These are phyloP conservation scores for Lerista edwardsae DNA, from an alignment of 2,797 vertebrate genomes.

Conservation along the genomic window DNA sequence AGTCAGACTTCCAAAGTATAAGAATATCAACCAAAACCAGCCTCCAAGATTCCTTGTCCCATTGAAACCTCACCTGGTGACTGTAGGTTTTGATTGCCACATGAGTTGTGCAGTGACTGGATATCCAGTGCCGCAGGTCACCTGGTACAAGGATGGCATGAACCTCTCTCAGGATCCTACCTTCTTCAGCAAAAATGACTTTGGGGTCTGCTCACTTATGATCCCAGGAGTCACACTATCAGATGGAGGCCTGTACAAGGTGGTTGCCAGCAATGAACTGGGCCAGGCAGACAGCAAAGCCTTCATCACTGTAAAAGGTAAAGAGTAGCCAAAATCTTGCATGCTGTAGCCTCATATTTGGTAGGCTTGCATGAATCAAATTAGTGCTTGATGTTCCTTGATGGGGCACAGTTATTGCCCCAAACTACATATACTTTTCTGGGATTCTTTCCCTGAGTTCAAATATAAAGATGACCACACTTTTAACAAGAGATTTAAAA, in stretches of 20 bases:
- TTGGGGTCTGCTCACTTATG: constrained; percentile 87
- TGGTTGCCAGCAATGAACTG: constrained; percentile 79
- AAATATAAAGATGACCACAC: neutral
- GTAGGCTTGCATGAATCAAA: neutral
- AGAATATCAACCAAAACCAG: constrained; percentile 73
- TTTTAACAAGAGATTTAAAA: neutral
- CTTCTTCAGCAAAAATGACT: constrained; percentile 84
- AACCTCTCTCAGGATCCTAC: constrained; percentile 80
- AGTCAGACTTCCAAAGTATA: constrained; percentile 68
- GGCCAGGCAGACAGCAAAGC: constrained; percentile 82
- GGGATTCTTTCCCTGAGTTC: neutral
- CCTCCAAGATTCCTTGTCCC: constrained; percentile 83
- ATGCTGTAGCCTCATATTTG: neutral
- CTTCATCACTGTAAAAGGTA: constrained; percentile 83
- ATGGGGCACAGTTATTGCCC: neutral
- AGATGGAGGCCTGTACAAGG: constrained; percentile 82
- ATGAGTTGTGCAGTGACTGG: constrained; percentile 92
- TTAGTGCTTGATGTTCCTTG: neutral
- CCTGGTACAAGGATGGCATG: constrained; percentile 84
- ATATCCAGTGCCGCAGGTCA: constrained; percentile 81
- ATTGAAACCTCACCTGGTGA: constrained; percentile 83
- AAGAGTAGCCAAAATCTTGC: constrained; percentile 5
- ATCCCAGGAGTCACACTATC: constrained; percentile 77
- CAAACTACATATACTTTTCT: neutral
- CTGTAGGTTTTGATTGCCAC: constrained; percentile 82